These are phyloP conservation scores for Aspiorhynchus laticeps DNA, from an alignment of 2,113 vertebrate genomes.

Conservation along the genomic window DNA sequence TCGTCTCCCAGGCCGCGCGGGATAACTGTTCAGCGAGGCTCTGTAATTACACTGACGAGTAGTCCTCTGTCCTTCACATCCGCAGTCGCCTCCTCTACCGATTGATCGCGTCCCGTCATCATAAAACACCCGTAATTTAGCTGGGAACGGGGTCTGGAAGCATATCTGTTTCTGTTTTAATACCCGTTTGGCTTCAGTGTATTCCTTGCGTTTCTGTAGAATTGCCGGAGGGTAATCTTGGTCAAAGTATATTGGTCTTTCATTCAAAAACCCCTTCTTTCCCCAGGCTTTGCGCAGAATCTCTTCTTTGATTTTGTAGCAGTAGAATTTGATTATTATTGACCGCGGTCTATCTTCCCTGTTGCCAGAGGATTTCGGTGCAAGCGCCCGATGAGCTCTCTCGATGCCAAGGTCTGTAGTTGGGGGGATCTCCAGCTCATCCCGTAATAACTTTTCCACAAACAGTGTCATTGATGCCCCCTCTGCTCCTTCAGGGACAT, in stretches of 20 bases:
- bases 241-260: conserved; percentile 7
- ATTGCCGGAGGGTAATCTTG: conserved; percentile 14
- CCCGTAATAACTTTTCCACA: conserved; percentile 35
- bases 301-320: conserved; percentile 35
- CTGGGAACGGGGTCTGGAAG: conserved; percentile 19
- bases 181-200: neutral
- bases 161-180: conserved; percentile 6
- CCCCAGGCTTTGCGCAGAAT: conserved; percentile 23
- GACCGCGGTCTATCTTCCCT: conserved; percentile 11
- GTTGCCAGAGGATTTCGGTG: neutral
- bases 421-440: conserved; percentile 36
- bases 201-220: conserved; percentile 26
- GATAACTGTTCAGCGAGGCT: neutral
- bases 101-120: conserved; percentile 9
- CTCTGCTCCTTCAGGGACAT: conserved; percentile 15
- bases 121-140: conserved; percentile 3
- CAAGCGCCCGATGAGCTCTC: neutral
- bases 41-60: neutral
- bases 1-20: too few species aligned
- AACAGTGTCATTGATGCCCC: conserved; percentile 21
- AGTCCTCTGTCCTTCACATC: conserved; percentile 36
- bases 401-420: conserved; percentile 17
- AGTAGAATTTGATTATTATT: conserved; percentile 32
- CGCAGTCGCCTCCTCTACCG: conserved; percentile 6
- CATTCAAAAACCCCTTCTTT: conserved; percentile 5